phyloP scores from a whole-genome alignment of 2,797 vertebrate species.

The Sebastes trivittatus region DNA sequence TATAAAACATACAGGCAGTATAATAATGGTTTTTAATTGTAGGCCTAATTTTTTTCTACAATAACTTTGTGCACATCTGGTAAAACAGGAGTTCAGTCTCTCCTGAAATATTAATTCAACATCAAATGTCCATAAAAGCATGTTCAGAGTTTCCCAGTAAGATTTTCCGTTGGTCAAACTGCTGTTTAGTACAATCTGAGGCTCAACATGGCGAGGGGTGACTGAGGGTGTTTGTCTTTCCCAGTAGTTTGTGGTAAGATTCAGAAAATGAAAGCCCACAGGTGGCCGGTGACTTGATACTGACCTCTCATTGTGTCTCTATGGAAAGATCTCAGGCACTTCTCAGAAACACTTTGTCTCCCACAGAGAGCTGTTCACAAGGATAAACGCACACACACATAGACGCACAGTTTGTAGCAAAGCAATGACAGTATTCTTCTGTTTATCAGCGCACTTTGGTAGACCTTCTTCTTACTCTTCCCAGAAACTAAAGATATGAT shows the following conservation, averaged over 20 bases:
- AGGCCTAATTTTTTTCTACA: neutral
- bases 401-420: neutral
- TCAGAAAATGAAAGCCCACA: conserved; percentile 30
- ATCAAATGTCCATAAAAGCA: neutral
- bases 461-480: conserved; percentile 28
- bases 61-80: neutral
- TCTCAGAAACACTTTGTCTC: conserved; percentile 53
- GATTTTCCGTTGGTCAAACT: neutral
- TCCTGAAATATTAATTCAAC: neutral
- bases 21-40: neutral
- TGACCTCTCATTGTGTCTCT: conserved; percentile 34
- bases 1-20: neutral
- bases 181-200: neutral
- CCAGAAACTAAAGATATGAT: conserved; percentile 22
- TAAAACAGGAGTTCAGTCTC: neutral
- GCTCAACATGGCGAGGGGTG: neutral
- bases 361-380: conserved; percentile 12
- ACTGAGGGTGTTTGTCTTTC: conserved; percentile 21
- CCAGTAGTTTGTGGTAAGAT: conserved; percentile 8
- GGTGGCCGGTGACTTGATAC: conserved; percentile 22
- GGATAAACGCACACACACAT: neutral
- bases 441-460: neutral
- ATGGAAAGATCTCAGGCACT: conserved; percentile 26
- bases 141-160: neutral
- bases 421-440: neutral